Percentiles rank a stretch among this genome's conserved stretches.
These are phyloP conservation scores for Pollenia angustigena DNA, from an alignment of 2,888 invertebrate genomes.

Conservation along the genomic window DNA sequence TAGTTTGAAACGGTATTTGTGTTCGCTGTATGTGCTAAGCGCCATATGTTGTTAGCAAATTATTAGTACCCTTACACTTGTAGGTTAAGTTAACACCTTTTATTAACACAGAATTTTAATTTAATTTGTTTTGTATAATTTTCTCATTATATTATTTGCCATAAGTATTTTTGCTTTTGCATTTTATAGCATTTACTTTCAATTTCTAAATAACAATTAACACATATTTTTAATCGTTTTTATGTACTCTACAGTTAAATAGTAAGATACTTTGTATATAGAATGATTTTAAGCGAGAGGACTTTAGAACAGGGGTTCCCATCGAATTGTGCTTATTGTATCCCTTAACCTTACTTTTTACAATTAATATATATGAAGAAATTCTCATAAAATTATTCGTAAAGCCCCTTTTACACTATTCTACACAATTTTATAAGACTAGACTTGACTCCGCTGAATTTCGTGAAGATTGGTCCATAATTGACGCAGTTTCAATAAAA, in stretches of 20 bases:
- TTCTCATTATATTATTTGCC: slow-evolving; percentile 3
- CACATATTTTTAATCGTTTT: not conserved
- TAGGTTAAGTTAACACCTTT: not conserved
- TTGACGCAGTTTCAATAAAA: too few species aligned
- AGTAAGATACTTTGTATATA: too few species aligned
- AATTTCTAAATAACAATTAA: slow-evolving; percentile 24
- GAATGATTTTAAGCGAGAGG: too few species aligned
- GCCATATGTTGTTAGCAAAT: not conserved
- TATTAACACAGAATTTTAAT: slow-evolving; percentile 18
- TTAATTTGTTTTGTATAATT: slow-evolving; percentile 21
- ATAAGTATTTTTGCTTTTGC: not conserved
- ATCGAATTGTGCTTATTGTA: too few species aligned
- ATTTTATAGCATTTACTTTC: slow-evolving; percentile 5
- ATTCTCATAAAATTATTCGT: too few species aligned
- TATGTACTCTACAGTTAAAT: not conserved
- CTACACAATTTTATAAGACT: too few species aligned
- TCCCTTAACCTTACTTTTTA: too few species aligned
- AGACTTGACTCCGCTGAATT: too few species aligned
- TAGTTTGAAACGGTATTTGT: not conserved
- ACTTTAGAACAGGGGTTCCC: too few species aligned
- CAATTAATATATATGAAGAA: too few species aligned
- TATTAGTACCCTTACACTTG: not conserved
- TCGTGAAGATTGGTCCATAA: too few species aligned
- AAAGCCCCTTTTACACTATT: too few species aligned
- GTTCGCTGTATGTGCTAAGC: not conserved